Conservation (phyloP, 1,140 invertebrate species). For the Pentalonia nigronervosa region DNA sequence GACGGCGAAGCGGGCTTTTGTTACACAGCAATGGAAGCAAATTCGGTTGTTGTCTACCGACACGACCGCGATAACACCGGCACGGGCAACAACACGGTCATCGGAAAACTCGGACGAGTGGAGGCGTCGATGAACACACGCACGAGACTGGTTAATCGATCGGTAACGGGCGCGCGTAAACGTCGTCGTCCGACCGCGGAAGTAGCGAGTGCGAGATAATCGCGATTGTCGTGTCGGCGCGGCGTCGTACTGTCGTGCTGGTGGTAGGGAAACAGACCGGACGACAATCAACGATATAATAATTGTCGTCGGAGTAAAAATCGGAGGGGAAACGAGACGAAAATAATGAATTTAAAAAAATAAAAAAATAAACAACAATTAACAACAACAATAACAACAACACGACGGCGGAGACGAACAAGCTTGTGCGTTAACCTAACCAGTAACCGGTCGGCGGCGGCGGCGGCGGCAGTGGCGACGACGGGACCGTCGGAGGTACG, state of each 20-base stretch:
- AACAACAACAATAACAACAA: conserved; percentile 20
- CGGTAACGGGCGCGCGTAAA: not conserved
- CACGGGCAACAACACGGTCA: not conserved
- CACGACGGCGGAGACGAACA: not conserved
- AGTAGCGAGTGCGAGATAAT: not conserved
- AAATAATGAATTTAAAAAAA: not conserved
- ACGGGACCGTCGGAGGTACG: not conserved
- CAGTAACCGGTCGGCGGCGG: conserved; percentile 30
- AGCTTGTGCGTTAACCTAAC: conserved; percentile 12
- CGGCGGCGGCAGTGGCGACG: not conserved
- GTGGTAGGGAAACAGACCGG: not conserved
- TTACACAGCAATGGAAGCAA: not conserved
- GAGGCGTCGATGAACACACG: not conserved
- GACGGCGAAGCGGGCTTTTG: not conserved
- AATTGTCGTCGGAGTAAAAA: not conserved
- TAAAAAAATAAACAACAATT: not conserved
- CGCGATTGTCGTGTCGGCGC: not conserved
- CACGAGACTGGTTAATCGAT: conserved; percentile 3
- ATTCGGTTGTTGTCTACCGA: not conserved
- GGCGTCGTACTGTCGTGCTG: not conserved
- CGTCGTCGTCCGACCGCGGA: not conserved
- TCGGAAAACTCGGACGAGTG: not conserved
- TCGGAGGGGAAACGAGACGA: not conserved
- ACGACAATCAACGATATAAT: not conserved
- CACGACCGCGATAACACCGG: not conserved